phyloP scores from a whole-genome alignment of 2,113 vertebrate genomes.

The Clupea harengus region DNA sequence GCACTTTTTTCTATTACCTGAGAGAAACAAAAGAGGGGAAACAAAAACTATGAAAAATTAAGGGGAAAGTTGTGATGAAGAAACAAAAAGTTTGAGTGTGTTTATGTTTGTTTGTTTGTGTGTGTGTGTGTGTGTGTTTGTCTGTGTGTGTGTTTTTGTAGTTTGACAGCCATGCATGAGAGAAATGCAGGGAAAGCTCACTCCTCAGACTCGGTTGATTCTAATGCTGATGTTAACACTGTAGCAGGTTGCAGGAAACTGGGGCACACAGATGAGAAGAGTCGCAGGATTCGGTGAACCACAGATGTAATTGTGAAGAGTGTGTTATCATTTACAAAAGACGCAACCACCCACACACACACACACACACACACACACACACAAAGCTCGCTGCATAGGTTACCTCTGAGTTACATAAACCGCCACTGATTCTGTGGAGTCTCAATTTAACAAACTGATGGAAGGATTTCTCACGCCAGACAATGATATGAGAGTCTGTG shows the following conservation, averaged over 20 bases:
- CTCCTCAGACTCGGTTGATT: slow-evolving; percentile 11
- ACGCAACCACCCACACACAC: neutral
- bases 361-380: neutral
- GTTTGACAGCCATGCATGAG: slow-evolving; percentile 46
- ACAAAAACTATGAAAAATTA: neutral
- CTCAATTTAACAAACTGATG: neutral
- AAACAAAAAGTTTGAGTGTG: slow-evolving; percentile 40
- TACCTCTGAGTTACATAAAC: neutral
- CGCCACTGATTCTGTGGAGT: neutral
- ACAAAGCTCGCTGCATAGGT: neutral
- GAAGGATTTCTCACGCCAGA: neutral
- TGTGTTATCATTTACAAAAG: neutral
- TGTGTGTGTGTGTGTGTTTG: slow-evolving; percentile 32
- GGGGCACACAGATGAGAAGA: neutral
- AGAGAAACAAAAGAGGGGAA: slow-evolving; percentile 43
- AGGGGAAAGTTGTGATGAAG: slow-evolving; percentile 10
- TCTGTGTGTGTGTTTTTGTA: slow-evolving; percentile 48
- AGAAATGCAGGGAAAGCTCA: slow-evolving; percentile 36
- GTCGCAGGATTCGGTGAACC: neutral
- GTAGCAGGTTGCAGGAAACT: slow-evolving; percentile 25
- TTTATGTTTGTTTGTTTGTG: slow-evolving; percentile 8
- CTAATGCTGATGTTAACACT: slow-evolving; percentile 23
- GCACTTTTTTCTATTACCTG: slow-evolving; percentile 62
- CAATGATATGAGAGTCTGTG: neutral
- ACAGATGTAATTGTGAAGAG: neutral